Percentiles rank a stretch among this genome's conserved stretches.
phyloP scores from a whole-genome alignment of 1,140 invertebrate species.

The Megalonaias nervosa region DNA sequence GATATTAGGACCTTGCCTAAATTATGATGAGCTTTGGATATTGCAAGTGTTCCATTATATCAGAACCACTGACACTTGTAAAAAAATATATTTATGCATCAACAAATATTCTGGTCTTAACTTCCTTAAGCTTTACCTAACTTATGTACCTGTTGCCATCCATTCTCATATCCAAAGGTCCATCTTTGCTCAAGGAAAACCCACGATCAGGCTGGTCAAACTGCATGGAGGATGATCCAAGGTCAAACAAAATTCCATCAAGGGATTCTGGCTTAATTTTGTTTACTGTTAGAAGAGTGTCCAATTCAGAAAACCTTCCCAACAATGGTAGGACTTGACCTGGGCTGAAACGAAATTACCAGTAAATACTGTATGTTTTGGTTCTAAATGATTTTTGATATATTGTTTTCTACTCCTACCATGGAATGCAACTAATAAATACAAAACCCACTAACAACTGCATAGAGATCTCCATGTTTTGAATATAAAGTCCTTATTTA shows the following conservation, averaged over 20 bases:
- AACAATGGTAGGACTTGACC: constrained; percentile 82
- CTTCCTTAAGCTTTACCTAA: too few relatives aligned
- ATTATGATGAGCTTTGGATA: too few relatives aligned
- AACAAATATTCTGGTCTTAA: too few relatives aligned
- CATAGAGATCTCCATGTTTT: background rate
- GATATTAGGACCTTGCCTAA: too few relatives aligned
- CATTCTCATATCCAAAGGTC: constrained; percentile 97
- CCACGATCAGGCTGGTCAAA: constrained; percentile 86
- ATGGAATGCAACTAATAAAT: background rate
- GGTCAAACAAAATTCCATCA: constrained; percentile 93
- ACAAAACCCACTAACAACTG: background rate
- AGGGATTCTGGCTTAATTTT: constrained; percentile 79
- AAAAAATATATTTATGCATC: too few relatives aligned
- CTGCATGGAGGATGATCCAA: constrained; percentile 98
- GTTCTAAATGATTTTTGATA: too few relatives aligned
- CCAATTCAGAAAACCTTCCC: constrained; percentile 91
- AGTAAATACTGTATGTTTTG: background rate
- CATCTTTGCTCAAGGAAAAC: constrained; percentile 87
- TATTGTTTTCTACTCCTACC: background rate
- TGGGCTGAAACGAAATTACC: constrained; percentile 27
- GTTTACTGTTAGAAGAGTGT: constrained; percentile 77
- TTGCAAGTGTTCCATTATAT: too few relatives aligned
- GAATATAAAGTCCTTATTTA: background rate
- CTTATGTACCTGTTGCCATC: constrained; percentile 78
- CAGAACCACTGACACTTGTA: too few relatives aligned